Evolutionary conservation across 2,888 invertebrate genomes (phyloP), one percentile per base, ranked within the genome.

Genomic region (Hydriomena furcata): DNA sequence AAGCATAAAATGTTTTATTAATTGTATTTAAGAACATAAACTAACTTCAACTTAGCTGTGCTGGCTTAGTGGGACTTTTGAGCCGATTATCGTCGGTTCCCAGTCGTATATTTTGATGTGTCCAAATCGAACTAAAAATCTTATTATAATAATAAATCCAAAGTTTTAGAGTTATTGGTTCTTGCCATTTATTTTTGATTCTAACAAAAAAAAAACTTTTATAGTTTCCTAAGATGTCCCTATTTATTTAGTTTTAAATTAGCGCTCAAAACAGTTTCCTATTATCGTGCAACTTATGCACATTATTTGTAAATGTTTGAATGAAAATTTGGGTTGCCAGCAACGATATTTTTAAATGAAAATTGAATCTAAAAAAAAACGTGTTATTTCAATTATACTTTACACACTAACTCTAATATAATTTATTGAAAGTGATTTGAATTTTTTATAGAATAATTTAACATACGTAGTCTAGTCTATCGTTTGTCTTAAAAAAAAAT

Each of bases 221-320:
- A 7, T 25, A 17, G 23, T 30, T 12, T 43, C 30, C 20, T 25
- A 46, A 28, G 38, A 34, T 5, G 27, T 25, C 47, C 41, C 46
- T 28, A 20, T 50, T 52, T 52, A 43, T 32, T 31, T 31, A 58
- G 55, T 47, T 40, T 64, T 64, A 57, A 52, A 60, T 46, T 69
- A 70, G 63, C 66, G 82, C 82, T 81, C 82, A 82, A 62, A 58
- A 60, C 64, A 57, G 77, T 82, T 80, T 81, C 83, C 83, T 82
- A 81, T 76, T 71, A 65, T 52, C 21, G 24, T 31, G 12, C 21
- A 17, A 21, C 7, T 12, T 17, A 65, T 49, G 27, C 61, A 17
- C 17, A 17, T 3, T 17, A 17, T 17, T 17, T 3, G 17, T 17
- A 17, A 17, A 17, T 61, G 56, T 52, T 10, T 17, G 7, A 21